Evolutionary conservation across 2,113 vertebrate species (phyloP), one percentile per base, ranked within the genome.

Genomic region (Cynoglossus semilaevis): DNA sequence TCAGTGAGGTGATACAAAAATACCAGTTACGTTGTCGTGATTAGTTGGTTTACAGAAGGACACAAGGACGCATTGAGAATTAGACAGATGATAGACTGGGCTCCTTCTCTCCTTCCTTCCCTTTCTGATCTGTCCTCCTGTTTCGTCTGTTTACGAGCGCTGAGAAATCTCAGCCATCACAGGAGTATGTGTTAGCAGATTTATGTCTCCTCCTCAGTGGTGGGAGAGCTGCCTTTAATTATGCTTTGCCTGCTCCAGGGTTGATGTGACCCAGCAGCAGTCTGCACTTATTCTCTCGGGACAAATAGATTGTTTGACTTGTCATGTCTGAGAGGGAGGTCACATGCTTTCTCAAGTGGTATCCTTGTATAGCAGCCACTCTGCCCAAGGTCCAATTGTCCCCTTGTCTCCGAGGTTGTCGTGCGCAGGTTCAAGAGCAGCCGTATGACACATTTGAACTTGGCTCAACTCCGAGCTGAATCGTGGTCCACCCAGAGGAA

Each of bases 191-290:
- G 76, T 51, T 52, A 10, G 15, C 19, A 78, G 83, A 88, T 85
- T 89, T 87, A 89, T 84, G 76, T 55, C 41, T 80, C 49, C 70
- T 70, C 70, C 69, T 70, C 38, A 47, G 14, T 51, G 16, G 78
- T 79, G 76, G 76, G 86, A 76, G 79, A 73, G 70, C 61, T 48
- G 79, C 44, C 72, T 83, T 63, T 84, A 90, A 89, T 91, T 87
- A 83, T 17, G 7, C 66, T 68, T 63, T 55, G 69, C 55, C 67
- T 63, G 68, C 60, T 75, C 55, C 42, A 1, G 65, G 90, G 90
- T 92, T 89, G 85, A 80, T 62, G 79, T 91, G 91, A 92, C 91
- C 90, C 76, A 85, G 80, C 64, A 74, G 49, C 76, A 63, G 74
- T 43, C 74, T 68, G 47, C 44, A 8, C 63, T 72, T 5, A 1